These are phyloP conservation scores for Zenarchopterus dispar DNA, from an alignment of 2,797 vertebrate species.

Conservation along the genomic window DNA sequence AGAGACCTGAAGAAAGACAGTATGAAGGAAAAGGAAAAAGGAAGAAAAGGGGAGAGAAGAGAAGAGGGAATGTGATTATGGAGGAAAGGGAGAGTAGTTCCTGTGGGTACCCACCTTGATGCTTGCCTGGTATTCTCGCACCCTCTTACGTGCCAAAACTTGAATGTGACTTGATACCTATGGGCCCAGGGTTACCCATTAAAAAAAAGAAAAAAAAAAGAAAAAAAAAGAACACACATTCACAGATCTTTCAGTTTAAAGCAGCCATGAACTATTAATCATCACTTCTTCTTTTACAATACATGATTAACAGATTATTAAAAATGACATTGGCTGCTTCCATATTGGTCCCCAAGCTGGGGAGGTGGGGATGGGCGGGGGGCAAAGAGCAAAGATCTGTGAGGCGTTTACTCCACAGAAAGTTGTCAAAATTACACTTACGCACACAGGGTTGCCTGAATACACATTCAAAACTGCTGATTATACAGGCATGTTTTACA, in stretches of 20 bases:
- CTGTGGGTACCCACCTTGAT: conserved; percentile 90
- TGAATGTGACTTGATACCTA: conserved; percentile 99
- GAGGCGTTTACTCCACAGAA: too few relatives aligned
- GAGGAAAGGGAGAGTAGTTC: conserved; percentile 65
- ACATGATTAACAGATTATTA: too few relatives aligned
- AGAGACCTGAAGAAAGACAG: conserved; percentile 93
- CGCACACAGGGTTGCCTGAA: too few relatives aligned
- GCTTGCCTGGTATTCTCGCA: conserved; percentile 97
- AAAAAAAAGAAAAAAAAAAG: too few relatives aligned
- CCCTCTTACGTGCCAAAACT: conserved; percentile 98
- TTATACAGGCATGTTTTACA: too few relatives aligned
- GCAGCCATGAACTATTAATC: neutral
- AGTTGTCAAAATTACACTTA: too few relatives aligned
- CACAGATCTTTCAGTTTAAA: conserved; percentile 15
- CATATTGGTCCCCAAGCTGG: too few relatives aligned
- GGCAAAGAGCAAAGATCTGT: too few relatives aligned
- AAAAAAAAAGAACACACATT: conserved; percentile 51
- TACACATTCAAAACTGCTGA: too few relatives aligned
- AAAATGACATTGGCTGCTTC: neutral
- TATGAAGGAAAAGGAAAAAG: conserved; percentile 64
- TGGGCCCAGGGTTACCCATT: conserved; percentile 64
- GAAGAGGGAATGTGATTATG: conserved; percentile 78
- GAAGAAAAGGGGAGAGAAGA: conserved; percentile 66
- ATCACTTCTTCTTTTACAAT: neutral
- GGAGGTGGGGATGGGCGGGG: too few relatives aligned